Evolutionary conservation across 2,797 vertebrate species (phyloP), one percentile per base, ranked within the genome.

Genomic region (Thaleichthys pacificus): DNA sequence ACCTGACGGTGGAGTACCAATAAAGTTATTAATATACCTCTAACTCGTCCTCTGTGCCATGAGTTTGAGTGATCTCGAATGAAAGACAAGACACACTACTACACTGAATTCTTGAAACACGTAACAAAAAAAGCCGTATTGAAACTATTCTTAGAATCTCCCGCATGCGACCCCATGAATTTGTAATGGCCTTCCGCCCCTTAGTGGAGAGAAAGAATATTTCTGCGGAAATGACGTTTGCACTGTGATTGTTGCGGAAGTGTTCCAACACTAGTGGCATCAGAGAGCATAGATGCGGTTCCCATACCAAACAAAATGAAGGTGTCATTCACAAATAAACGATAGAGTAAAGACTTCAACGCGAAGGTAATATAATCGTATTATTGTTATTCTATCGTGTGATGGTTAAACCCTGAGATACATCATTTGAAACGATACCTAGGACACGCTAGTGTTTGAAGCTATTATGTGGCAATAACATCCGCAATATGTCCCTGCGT

Each of bases 11-110:
- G 57, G 87, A 72, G 73, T 86, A 85, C 71, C 75, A 92, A 91
- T 91, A 91, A 93, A 92, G 78, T 83, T 82, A 83, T 79, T 86
- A 89, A 80, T 89, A 81, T 88, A 87, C 85, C 84, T 83, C 64
- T 78, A 79, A 72, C 49, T 65, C 38, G 62, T 14, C n/a, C 32
- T 69, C 21, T 54, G 26, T 61, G 38, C 32, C 22, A n/a, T 54
- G 14, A 54, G 3, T 17, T 51, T 54, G 24, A 60, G 21, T 11
- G 21, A 3, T 60, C 57, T 11, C 21, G 24, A 60, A 22, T 58
- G 12, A 58, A 58, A 58, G 7, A 58, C 2, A 19, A 61, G 19
- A 61, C 26, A 15, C 58, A 12, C 3, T 5, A 61, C 21, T 61
- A 61, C 19, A 22, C 17, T 15, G 58, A 60, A 9, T 38, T 38